Base-by-base conservation (phyloP, 1,140 invertebrate species). In the Scaptomyza montana region DNA sequence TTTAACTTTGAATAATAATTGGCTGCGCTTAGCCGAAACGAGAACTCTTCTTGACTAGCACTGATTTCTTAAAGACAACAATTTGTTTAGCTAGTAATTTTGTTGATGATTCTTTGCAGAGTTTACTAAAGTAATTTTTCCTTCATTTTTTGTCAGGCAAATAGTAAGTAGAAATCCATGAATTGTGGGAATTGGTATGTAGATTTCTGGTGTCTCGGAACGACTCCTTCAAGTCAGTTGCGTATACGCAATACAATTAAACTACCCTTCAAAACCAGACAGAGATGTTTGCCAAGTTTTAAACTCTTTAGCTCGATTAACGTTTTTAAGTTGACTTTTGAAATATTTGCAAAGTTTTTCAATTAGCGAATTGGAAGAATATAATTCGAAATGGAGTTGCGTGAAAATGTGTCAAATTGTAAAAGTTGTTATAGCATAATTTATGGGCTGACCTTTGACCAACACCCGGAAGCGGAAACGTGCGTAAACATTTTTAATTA, bases 401-500 rank as follows among this genome's bases (percentile, higher is more conserved):
- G 46, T 39, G 39, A 43, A 47, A 73, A 74, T 67, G 64, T 85
- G 77, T 77, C 64, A 77, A 75, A 70, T 75, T 71, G 66, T 82
- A 67, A 65, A 76, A 79, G 74, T 85, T 61, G 73, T 4, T 43
- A 77, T 64, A 75, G 33, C 78, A 80, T 84, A 84, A 74, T 67
- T 67, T 60, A 73, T 71, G 61, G 67, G 47, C 55, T 75, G 55
- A 66, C 63, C 54, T 62, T 72, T 77, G 72, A 36, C 9, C 2
- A 41, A 12, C 30, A 33, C 30, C 74, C 73, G 78, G 80, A 80
- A 81, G 62, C 75, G 78, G 75, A 73, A 81, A 53, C 33, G 78
- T 79, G 82, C 82, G 84, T 82, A 77, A 87, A 82, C 62, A 70
- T 62, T 65, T 79, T 87, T 87, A 87, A 87, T 87, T 82, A 70